phyloP scores from a whole-genome alignment of 2,797 vertebrate species.

The Myiotriccus ornatus region DNA sequence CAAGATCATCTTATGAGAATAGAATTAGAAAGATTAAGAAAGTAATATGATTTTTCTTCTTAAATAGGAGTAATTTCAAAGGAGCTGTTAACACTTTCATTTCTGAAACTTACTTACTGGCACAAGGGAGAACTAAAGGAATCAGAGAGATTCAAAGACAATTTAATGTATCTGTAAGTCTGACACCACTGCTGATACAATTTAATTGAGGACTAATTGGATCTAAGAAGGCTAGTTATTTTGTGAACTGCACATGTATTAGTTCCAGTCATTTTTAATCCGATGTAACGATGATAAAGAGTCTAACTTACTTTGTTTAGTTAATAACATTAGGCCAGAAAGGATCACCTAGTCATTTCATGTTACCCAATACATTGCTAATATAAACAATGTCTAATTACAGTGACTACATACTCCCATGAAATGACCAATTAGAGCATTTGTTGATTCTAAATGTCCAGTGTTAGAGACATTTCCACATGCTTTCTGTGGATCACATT shows the following conservation, averaged over 20 bases:
- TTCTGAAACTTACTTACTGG: conserved; percentile 50
- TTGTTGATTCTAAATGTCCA: conserved; percentile 45
- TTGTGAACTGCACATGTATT: conserved; percentile 52
- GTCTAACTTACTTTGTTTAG: conserved; percentile 55
- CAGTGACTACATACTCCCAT: conserved; percentile 32
- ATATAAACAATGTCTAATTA: conserved; percentile 64
- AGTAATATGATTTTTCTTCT: conserved; percentile 72
- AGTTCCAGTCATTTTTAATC: conserved; percentile 68
- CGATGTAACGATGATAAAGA: conserved; percentile 22
- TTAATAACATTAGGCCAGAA: conserved; percentile 59
- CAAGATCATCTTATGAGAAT: conserved; percentile 73
- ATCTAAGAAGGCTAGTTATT: conserved; percentile 58
- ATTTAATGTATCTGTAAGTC: not conserved
- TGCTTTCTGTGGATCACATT: not conserved
- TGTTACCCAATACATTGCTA: conserved; percentile 36
- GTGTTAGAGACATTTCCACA: conserved; percentile 7
- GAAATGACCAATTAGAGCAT: conserved; percentile 58
- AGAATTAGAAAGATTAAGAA: conserved; percentile 76
- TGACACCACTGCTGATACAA: conserved; percentile 22
- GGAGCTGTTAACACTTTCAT: conserved; percentile 64
- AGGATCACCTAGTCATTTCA: conserved; percentile 58
- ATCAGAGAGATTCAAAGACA: conserved; percentile 41
- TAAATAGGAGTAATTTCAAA: conserved; percentile 72
- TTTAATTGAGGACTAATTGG: conserved; percentile 65
- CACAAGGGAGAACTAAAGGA: conserved; percentile 6